A percentile compares a stretch with the other conserved stretches of the same genome.
These are phyloP conservation scores for Ornithoptera alexandrae DNA, from an alignment of 2,888 invertebrate species.

Conservation along the genomic window DNA sequence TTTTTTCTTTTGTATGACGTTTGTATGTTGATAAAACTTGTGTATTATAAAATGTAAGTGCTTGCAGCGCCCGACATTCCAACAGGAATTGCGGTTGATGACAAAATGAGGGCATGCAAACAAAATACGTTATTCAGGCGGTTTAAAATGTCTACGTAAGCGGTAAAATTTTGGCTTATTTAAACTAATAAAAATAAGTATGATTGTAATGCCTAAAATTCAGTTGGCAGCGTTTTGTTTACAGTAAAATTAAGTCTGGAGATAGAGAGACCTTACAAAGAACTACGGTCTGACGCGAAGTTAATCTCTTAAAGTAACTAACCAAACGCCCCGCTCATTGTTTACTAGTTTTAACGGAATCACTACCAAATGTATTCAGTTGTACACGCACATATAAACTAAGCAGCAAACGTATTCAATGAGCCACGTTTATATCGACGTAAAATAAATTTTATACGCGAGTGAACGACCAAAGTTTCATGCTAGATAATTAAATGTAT, in stretches of 20 bases:
- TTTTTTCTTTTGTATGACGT: conserved; percentile 57
- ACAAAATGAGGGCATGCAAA: conserved; percentile 39
- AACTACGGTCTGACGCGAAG: conserved; percentile 22
- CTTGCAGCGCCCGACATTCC: conserved; percentile 51
- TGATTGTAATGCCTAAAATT: conserved; percentile 15
- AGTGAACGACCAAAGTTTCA: conserved; percentile 42
- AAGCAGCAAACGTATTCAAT: conserved; percentile 39
- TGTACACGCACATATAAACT: conserved; percentile 54
- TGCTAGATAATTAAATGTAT: conserved; percentile 34
- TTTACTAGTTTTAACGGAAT: conserved; percentile 56
- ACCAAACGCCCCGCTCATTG: conserved; percentile 43
- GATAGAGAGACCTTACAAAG: conserved; percentile 11
- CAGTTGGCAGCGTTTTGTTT: conserved; percentile 1
- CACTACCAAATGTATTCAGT: conserved; percentile 60
- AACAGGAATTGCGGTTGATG: conserved; percentile 44
- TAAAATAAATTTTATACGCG: conserved; percentile 29
- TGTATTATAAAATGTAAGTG: conserved; percentile 53
- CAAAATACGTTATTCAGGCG: conserved; percentile 37
- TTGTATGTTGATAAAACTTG: conserved; percentile 60
- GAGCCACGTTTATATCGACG: conserved; percentile 31
- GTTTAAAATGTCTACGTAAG: conserved; percentile 29
- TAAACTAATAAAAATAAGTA: background rate
- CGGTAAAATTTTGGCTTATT: conserved; percentile 1
- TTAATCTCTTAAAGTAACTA: conserved; percentile 37
- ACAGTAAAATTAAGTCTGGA: conserved; percentile 7